Conservation (phyloP, 1,140 invertebrate species). For the Geopemphigus sp. region DNA sequence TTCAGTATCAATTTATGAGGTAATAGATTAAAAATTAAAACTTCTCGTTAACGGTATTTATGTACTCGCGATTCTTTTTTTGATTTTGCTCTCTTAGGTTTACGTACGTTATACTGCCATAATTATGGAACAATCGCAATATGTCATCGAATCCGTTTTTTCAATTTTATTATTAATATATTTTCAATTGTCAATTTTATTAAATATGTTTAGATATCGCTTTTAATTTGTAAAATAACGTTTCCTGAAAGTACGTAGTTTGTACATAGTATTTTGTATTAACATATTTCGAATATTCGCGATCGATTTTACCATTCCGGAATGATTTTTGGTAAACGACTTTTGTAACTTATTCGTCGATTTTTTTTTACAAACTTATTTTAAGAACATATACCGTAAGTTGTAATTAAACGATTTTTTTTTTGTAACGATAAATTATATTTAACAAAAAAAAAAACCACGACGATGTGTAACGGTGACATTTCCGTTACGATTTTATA, state of each 20-base stretch:
- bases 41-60: too few relatives aligned
- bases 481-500: slow-evolving; percentile 6
- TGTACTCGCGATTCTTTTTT: background rate
- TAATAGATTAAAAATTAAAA: too few relatives aligned
- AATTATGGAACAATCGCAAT: background rate
- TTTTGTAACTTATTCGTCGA: background rate
- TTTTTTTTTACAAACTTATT: background rate
- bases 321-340: background rate
- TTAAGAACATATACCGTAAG: background rate
- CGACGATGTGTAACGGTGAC: background rate
- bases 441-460: background rate
- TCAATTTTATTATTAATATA: too few relatives aligned
- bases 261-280: background rate
- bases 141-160: background rate
- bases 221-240: background rate
- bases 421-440: background rate
- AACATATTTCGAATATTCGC: background rate
- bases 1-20: too few relatives aligned
- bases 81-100: background rate
- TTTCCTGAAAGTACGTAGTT: too few relatives aligned
- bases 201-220: background rate
- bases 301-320: background rate
- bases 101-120: background rate
- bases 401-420: too few relatives aligned
- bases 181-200: too few relatives aligned